A percentile compares a stretch with the other conserved stretches of the same genome.
Evolutionary conservation across 2,797 vertebrate species (phyloP).

Genomic region (Momotus momota): DNA sequence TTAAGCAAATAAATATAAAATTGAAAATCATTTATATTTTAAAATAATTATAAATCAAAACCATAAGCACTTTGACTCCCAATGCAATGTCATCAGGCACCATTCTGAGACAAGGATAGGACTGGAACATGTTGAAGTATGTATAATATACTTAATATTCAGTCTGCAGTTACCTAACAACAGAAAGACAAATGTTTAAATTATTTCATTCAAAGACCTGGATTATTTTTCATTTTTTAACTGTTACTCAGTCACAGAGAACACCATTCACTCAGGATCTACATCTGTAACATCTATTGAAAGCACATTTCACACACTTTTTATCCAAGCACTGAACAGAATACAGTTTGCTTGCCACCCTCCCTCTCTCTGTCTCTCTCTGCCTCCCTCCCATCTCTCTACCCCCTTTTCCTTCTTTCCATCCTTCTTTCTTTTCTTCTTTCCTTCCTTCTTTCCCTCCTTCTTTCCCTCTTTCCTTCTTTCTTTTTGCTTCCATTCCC

Average conservation of each 20-base stretch:
- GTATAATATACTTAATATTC: not conserved
- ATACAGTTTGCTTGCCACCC: fast-evolving
- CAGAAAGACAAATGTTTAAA: not conserved
- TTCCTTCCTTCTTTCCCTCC: too few species aligned
- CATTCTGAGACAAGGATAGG: not conserved
- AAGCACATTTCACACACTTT: not conserved
- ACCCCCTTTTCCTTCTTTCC: too few species aligned
- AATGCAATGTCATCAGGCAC: not conserved
- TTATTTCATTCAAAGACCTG: not conserved
- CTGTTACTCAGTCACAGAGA: not conserved
- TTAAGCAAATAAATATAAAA: not conserved
- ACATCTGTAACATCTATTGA: not conserved
- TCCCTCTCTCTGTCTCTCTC: too few species aligned
- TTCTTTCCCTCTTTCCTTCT: too few species aligned
- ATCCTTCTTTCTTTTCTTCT: too few species aligned
- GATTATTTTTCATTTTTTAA: not conserved
- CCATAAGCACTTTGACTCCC: not conserved
- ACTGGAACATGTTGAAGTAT: not conserved
- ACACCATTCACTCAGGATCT: not conserved
- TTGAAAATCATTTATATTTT: not conserved
- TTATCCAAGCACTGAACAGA: not conserved
- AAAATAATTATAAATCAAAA: not conserved
- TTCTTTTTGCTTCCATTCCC: too few species aligned
- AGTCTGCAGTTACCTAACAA: not conserved
- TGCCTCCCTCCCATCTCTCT: fast-evolving